Conservation (phyloP, 2,113 vertebrate genomes). For the Brachyhypopomus occidentalis region DNA sequence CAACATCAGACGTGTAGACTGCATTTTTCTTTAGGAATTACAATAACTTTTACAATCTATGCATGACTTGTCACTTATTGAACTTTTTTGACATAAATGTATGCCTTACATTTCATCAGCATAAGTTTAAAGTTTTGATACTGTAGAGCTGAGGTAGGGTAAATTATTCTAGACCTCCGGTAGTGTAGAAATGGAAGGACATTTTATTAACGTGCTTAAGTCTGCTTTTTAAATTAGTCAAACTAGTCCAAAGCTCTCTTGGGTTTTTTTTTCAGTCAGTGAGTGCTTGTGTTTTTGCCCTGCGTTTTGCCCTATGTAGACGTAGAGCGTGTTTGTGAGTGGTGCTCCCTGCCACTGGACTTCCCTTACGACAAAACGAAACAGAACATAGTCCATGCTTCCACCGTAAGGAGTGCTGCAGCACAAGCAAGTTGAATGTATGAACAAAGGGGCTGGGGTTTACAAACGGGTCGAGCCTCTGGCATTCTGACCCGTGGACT, state of each 20-base stretch:
- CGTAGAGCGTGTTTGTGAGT: conserved; percentile 19
- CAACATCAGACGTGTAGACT: conserved; percentile 30
- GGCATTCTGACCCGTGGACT: conserved; percentile 28
- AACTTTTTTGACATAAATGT: conserved; percentile 50
- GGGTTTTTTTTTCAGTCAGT: conserved; percentile 21
- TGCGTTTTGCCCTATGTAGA: conserved; percentile 4
- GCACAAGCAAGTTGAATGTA: conserved; percentile 47
- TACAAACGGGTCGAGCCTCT: conserved; percentile 17
- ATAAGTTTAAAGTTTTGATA: conserved; percentile 34
- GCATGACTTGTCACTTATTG: conserved; percentile 65
- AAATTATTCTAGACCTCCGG: conserved; percentile 21
- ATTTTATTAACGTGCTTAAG: conserved; percentile 14
- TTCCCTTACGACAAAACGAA: conserved; percentile 41
- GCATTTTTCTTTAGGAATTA: conserved; percentile 42
- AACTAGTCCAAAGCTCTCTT: conserved; percentile 50
- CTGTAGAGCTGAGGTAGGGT: conserved; percentile 8
- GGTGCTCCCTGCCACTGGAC: conserved; percentile 39
- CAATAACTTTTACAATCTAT: conserved; percentile 72
- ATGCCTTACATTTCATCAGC: conserved; percentile 59
- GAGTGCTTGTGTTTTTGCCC: conserved; percentile 41
- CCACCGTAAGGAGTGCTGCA: conserved; percentile 46
- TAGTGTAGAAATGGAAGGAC: conserved; percentile 16
- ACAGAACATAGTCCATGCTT: conserved; percentile 49
- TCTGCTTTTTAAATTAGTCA: conserved; percentile 26
- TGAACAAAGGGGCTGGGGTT: conserved; percentile 20